These are phyloP conservation scores for Torymus aiolomorphi DNA, from an alignment of 2,888 invertebrate species.

Conservation along the genomic window DNA sequence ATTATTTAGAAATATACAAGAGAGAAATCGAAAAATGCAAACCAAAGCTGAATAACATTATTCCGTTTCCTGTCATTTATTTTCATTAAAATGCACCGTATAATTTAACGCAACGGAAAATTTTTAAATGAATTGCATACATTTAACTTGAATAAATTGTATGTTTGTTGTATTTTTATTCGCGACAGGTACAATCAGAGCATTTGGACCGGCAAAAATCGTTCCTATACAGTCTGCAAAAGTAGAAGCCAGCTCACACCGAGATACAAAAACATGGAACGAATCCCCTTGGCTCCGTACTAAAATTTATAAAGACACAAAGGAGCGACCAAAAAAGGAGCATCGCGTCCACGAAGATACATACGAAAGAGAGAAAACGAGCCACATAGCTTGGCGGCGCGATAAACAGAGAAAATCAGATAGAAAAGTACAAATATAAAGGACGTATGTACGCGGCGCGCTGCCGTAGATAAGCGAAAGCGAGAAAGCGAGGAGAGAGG, in stretches of 20 bases:
- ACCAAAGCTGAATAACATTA: too few species aligned
- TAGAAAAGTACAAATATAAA: constrained; percentile 38
- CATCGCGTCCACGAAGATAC: too few species aligned
- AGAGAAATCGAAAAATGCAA: too few species aligned
- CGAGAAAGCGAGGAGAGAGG: constrained; percentile 8
- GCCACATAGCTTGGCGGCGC: background rate
- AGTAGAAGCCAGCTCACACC: background rate
- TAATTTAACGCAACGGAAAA: too few species aligned
- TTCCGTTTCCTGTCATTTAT: too few species aligned
- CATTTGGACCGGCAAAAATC: background rate
- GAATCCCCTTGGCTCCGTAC: too few species aligned
- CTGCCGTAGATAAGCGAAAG: background rate
- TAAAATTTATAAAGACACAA: constrained; percentile 36
- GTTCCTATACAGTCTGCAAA: background rate
- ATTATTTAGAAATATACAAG: too few species aligned
- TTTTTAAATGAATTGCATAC: too few species aligned
- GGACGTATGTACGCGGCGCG: background rate
- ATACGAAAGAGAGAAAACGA: background rate
- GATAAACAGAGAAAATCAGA: constrained; percentile 47
- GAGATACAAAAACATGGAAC: background rate
- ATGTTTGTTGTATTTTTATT: too few species aligned
- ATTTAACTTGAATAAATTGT: too few species aligned
- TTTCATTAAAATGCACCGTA: too few species aligned
- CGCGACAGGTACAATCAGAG: background rate
- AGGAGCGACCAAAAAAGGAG: background rate